Conservation (phyloP, 2,113 vertebrate species). For the Xenopus borealis region DNA sequence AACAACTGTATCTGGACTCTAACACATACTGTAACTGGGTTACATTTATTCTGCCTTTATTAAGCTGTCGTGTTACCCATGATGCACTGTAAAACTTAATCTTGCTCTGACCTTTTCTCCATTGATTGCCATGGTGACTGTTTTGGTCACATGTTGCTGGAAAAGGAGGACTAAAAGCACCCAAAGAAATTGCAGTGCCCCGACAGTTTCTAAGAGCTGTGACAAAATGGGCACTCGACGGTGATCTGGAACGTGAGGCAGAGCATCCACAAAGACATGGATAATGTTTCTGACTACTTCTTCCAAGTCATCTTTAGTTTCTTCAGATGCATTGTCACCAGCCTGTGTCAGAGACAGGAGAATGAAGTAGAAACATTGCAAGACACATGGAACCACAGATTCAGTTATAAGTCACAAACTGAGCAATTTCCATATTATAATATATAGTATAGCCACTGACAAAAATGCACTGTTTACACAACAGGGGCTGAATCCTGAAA, state of each 20-base stretch:
- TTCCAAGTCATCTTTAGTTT: constrained; percentile 62
- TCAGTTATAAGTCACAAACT: not conserved
- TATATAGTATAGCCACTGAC: too few species aligned
- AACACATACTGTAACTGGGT: too few species aligned
- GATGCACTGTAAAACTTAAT: not conserved
- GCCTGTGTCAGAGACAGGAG: constrained; percentile 61
- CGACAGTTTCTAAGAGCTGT: constrained; percentile 77
- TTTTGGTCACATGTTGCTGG: constrained; percentile 83
- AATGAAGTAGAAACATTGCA: not conserved
- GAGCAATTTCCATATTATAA: too few species aligned
- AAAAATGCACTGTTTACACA: too few species aligned
- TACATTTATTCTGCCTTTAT: too few species aligned
- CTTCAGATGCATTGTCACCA: constrained; percentile 54
- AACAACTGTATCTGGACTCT: too few species aligned
- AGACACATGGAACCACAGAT: too few species aligned
- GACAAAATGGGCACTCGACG: constrained; percentile 79
- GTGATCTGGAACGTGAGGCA: constrained; percentile 91
- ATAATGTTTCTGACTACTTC: constrained; percentile 75
- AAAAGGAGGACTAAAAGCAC: constrained; percentile 81
- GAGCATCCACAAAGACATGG: constrained; percentile 85
- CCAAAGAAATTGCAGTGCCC: constrained; percentile 85
- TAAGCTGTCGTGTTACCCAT: too few species aligned
- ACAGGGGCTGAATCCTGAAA: too few species aligned
- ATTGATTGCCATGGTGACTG: constrained; percentile 47
- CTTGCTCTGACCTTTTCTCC: constrained; percentile 75